These are phyloP conservation scores for Falco rusticolus DNA, from an alignment of 2,797 vertebrate species.

Conservation along the genomic window DNA sequence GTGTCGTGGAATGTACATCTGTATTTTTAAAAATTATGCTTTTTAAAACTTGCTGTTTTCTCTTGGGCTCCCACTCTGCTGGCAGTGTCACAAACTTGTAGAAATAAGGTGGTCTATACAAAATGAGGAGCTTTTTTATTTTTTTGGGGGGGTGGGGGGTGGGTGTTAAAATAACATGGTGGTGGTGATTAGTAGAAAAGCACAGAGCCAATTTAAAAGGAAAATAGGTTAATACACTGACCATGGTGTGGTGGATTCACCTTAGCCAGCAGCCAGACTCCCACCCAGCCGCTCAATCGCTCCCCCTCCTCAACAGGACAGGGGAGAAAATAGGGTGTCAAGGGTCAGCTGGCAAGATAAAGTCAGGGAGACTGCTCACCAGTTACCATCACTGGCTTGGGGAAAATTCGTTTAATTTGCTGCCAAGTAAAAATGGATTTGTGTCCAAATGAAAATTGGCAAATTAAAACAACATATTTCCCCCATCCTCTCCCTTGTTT, in stretches of 20 bases:
- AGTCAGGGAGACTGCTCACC: neutral
- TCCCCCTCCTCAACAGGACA: neutral
- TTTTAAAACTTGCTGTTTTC: neutral
- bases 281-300: neutral
- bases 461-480: neutral
- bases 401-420: neutral
- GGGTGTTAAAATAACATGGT: neutral
- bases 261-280: neutral
- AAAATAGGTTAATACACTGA: neutral
- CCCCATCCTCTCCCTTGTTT: neutral
- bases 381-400: neutral
- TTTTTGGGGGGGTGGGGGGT: accelerated
- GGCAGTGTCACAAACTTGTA: neutral
- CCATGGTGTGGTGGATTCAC: neutral
- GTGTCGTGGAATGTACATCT: neutral
- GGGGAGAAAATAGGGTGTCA: neutral
- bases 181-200: neutral
- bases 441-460: neutral
- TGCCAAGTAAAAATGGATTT: neutral
- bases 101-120: neutral
- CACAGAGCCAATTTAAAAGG: neutral
- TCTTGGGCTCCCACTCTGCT: neutral
- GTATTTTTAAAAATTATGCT: neutral
- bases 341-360: accelerated
- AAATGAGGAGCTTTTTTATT: neutral